Evolutionary conservation across 2,113 vertebrate genomes (phyloP).

Genomic region (Esox niger): DNA sequence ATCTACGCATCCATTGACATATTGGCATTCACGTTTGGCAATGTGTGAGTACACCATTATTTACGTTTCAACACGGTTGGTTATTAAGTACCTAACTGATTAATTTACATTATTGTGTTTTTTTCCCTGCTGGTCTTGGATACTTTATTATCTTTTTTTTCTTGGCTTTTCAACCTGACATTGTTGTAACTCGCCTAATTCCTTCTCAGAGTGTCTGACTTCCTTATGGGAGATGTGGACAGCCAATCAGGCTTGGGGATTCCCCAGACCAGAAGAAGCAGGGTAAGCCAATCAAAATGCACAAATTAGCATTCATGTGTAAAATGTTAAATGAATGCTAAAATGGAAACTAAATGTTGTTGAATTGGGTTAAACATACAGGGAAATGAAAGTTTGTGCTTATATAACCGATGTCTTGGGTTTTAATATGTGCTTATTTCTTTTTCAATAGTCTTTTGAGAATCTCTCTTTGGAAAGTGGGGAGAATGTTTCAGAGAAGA

Average conservation of each 20-base stretch:
- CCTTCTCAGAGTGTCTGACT: conserved; percentile 89
- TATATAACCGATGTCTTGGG: conserved; percentile 30
- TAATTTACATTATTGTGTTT: no score
- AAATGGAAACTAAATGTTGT: no score
- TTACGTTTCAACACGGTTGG: conserved; percentile 36
- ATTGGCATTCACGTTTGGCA: conserved; percentile 96
- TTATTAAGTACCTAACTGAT: not conserved
- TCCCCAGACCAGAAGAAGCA: conserved; percentile 85
- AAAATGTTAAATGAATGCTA: no score
- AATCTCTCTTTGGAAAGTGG: conserved; percentile 87
- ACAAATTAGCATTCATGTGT: not conserved
- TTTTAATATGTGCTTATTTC: conserved; percentile 34
- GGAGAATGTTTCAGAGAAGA: conserved; percentile 78
- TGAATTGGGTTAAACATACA: no score
- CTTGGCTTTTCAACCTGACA: not conserved
- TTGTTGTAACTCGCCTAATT: not conserved
- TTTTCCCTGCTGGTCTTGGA: no score
- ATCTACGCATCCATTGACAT: conserved; percentile 91
- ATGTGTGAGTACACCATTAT: conserved; percentile 85
- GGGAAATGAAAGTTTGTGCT: no score
- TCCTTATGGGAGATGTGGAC: conserved; percentile 99
- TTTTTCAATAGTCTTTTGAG: conserved; percentile 84
- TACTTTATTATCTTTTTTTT: not conserved
- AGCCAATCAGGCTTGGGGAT: conserved; percentile 83
- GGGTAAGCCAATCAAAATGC: conserved; percentile 71